A percentile compares a stretch with the other conserved stretches of the same genome.
These are phyloP conservation scores for Meriones psammophilus DNA, from an alignment of 2,797 vertebrate species.

Conservation along the genomic window DNA sequence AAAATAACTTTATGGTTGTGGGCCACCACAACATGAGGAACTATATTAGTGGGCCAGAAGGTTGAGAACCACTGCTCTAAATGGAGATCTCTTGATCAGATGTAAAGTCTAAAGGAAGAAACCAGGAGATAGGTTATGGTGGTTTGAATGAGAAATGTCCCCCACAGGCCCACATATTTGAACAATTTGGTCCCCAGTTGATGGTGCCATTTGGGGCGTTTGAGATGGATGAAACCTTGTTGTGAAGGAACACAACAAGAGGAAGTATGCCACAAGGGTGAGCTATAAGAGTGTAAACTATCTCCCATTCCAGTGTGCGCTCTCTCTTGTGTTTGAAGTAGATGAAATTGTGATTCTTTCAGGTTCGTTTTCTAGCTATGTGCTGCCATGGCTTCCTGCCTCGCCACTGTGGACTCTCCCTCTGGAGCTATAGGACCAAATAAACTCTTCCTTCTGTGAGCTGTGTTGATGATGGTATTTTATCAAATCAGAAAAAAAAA, in stretches of 20 bases:
- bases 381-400: not conserved
- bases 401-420: not conserved
- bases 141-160: not conserved
- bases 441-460: not conserved
- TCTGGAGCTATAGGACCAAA: not conserved
- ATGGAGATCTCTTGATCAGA: not conserved
- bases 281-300: not conserved
- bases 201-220: not conserved
- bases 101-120: not conserved
- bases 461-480: not conserved
- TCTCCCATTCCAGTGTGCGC: not conserved
- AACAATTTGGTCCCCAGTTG: not conserved
- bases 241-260: not conserved
- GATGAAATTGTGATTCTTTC: not conserved
- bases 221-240: not conserved
- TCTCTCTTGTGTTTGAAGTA: not conserved
- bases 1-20: not conserved
- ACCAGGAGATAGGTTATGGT: not conserved
- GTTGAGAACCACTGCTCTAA: not conserved
- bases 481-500: not conserved
- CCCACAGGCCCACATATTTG: not conserved
- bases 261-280: not conserved
- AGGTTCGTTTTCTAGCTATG: not conserved
- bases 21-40: not conserved
- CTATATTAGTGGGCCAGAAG: too few relatives aligned